A percentile compares a stretch with the other conserved stretches of the same genome.
phyloP scores from a whole-genome alignment of 1,140 invertebrate genomes.

The Drosophila parabipectinata region DNA sequence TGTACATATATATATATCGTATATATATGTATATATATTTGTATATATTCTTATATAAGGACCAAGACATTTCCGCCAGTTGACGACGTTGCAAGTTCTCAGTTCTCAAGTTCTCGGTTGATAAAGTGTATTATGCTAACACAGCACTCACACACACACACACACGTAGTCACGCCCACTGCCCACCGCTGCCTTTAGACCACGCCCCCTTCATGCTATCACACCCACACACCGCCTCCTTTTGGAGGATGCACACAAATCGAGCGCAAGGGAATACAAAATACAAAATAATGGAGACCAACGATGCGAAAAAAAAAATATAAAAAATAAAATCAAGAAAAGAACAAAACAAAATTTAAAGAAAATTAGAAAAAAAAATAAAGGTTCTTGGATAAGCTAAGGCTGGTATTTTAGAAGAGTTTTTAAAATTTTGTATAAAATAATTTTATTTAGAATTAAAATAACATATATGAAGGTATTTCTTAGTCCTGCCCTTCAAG shows the following conservation, averaged over 20 bases:
- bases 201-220: too few species aligned
- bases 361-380: neutral
- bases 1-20: neutral
- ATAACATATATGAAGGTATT: too few species aligned
- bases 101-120: slow-evolving; percentile 13
- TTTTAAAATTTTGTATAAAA: too few species aligned
- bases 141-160: slow-evolving; percentile 12
- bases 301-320: slow-evolving; percentile 2
- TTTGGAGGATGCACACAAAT: slow-evolving; percentile 46
- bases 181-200: neutral
- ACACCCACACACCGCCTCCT: neutral
- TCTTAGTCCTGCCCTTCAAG: too few species aligned
- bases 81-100: slow-evolving; percentile 34
- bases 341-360: neutral
- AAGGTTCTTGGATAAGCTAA: neutral
- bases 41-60: slow-evolving; percentile 1
- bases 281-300: slow-evolving; percentile 63
- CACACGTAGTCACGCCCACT: neutral
- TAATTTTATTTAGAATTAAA: too few species aligned
- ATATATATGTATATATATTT: slow-evolving; percentile 7
- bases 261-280: slow-evolving; percentile 66
- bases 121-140: slow-evolving; percentile 70
- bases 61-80: slow-evolving; percentile 52
- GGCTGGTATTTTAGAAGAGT: too few species aligned
- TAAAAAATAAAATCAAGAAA: neutral